phyloP scores from a whole-genome alignment of 2,113 vertebrate genomes.

The Acanthisitta chloris region DNA sequence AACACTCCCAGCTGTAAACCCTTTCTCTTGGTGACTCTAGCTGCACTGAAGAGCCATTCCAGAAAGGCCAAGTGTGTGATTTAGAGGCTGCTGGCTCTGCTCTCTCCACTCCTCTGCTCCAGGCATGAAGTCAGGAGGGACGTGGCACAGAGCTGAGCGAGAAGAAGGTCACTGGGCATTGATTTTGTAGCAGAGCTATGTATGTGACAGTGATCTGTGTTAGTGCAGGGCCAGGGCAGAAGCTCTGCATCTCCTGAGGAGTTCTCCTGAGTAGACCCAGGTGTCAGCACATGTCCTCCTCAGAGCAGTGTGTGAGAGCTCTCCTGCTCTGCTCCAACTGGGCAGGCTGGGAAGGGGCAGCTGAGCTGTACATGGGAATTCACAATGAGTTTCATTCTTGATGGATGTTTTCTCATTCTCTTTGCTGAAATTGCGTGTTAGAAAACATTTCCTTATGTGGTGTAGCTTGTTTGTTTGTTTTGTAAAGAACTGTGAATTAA shows the following conservation, averaged over 20 bases:
- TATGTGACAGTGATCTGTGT: accelerated
- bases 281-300: accelerated
- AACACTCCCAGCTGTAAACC: background rate
- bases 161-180: background rate
- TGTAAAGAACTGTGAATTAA: background rate
- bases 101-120: background rate
- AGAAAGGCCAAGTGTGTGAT: accelerated
- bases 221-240: background rate
- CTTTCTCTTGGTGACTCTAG: background rate
- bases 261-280: background rate
- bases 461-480: conserved; percentile 8
- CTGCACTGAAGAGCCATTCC: accelerated
- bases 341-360: background rate
- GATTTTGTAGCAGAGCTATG: background rate
- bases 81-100: background rate
- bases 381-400: background rate
- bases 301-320: accelerated
- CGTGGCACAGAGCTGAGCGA: accelerated
- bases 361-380: background rate
- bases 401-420: background rate
- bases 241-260: accelerated
- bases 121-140: background rate
- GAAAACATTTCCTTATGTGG: background rate
- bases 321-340: accelerated
- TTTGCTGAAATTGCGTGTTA: background rate